These are phyloP conservation scores for Hylomyscus alleni DNA, from an alignment of 2,797 vertebrate genomes.

Conservation along the genomic window DNA sequence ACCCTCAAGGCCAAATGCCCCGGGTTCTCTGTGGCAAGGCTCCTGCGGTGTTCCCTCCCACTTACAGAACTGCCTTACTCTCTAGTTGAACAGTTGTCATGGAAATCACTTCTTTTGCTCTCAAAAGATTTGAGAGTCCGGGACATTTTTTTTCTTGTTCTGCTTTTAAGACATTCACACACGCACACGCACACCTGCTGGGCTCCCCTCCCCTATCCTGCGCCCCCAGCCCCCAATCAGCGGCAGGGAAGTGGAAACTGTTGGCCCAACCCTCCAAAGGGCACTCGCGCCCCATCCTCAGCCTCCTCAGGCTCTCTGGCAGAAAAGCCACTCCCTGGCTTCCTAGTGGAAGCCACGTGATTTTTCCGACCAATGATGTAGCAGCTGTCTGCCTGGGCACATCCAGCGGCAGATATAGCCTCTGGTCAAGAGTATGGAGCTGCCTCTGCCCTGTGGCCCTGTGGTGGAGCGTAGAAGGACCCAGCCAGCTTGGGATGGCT, in stretches of 20 bases:
- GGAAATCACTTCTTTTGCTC: constrained; percentile 86
- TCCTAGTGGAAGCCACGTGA: neutral
- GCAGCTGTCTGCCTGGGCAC: neutral
- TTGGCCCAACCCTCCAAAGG: neutral
- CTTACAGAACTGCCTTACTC: constrained; percentile 64
- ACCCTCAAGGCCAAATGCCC: neutral
- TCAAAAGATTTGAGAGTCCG: constrained; percentile 69
- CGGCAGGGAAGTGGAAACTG: neutral
- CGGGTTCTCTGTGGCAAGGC: constrained; percentile 50
- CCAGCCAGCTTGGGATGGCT: neutral
- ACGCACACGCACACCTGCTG: no score
- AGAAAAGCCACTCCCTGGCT: neutral
- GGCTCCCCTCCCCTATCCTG: neutral
- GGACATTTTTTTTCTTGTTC: neutral
- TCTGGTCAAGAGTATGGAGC: neutral
- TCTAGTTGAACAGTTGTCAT: constrained; percentile 87
- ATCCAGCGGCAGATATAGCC: neutral
- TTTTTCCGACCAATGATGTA: neutral
- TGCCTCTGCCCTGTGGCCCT: no score
- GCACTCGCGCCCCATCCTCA: neutral
- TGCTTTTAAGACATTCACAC: neutral
- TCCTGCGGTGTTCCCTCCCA: constrained; percentile 43
- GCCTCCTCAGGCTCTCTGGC: no score
- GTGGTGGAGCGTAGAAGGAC: fast-evolving
- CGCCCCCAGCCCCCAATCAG: neutral